phyloP scores from a whole-genome alignment of 2,113 vertebrate genomes.

The Rhadina sibilatrix region DNA sequence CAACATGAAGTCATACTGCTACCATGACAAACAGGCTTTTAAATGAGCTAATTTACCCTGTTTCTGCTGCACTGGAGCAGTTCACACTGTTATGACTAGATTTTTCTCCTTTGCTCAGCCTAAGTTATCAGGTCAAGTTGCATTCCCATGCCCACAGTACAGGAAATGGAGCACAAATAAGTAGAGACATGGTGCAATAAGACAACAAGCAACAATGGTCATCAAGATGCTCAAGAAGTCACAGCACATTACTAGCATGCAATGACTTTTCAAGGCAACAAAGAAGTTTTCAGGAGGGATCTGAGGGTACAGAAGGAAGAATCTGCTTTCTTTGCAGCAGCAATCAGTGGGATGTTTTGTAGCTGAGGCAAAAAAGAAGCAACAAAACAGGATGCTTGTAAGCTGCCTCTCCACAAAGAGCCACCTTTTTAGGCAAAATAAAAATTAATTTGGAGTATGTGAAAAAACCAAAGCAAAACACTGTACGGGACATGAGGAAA shows the following conservation, averaged over 20 bases:
- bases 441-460: neutral
- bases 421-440: slow-evolving; percentile 3
- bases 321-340: neutral
- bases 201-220: neutral
- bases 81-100: neutral
- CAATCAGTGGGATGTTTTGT: neutral
- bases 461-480: neutral
- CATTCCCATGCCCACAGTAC: neutral
- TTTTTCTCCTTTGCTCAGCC: neutral
- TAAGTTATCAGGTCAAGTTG: neutral
- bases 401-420: neutral
- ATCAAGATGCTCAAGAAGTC: neutral
- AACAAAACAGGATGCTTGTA: neutral
- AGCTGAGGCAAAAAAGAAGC: neutral
- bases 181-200: neutral
- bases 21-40: neutral
- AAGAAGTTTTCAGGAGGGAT: neutral
- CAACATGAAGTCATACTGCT: neutral
- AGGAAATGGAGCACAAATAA: neutral
- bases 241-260: neutral
- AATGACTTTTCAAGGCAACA: neutral
- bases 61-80: neutral
- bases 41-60: neutral
- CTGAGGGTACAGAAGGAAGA: neutral
- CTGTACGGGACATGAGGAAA: neutral